These are phyloP conservation scores for Mythimna albipuncta DNA, from an alignment of 2,888 invertebrate species.

Conservation along the genomic window DNA sequence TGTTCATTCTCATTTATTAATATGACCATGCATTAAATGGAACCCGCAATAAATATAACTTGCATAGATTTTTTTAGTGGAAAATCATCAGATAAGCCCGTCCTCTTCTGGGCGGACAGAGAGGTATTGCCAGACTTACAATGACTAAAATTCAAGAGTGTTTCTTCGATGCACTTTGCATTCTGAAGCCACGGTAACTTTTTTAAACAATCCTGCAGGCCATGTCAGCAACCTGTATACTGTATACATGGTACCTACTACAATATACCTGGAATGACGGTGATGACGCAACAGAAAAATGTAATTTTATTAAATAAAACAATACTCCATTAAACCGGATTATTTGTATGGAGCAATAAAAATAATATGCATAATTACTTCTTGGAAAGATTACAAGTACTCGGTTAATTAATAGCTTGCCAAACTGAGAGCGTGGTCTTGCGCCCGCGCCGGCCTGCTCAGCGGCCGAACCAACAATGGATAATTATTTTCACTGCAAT, in stretches of 20 bases:
- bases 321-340: constrained; percentile 59
- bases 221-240: too few species aligned
- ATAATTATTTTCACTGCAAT: constrained; percentile 82
- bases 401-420: constrained; percentile 66
- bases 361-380: constrained; percentile 62
- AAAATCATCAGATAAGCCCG: too few species aligned
- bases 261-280: constrained; percentile 18
- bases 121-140: too few species aligned
- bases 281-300: constrained; percentile 27
- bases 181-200: too few species aligned
- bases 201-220: too few species aligned
- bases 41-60: background rate
- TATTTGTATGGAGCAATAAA: constrained; percentile 62
- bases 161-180: too few species aligned
- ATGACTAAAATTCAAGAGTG: too few species aligned
- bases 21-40: background rate
- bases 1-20: background rate
- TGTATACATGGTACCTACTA: background rate
- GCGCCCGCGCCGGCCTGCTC: constrained; percentile 37
- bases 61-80: background rate
- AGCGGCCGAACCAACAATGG: constrained; percentile 77
- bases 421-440: constrained; percentile 57
- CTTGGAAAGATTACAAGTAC: constrained; percentile 61
- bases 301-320: constrained; percentile 37
- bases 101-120: too few species aligned